phyloP scores from a whole-genome alignment of 2,888 invertebrate species.

The Nephrotoma appendiculata region DNA sequence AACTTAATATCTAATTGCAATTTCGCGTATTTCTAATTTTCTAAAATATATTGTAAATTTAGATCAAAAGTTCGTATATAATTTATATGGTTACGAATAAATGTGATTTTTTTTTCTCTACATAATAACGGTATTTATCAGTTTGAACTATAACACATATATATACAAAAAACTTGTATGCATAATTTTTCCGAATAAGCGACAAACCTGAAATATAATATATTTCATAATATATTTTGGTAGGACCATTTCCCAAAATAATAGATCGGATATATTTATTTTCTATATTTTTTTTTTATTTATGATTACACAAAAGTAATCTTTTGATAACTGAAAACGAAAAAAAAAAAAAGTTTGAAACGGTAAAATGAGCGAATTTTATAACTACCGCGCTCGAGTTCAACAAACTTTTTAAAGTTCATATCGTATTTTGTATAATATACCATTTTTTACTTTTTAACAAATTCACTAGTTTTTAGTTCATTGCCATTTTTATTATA shows the following conservation, averaged over 20 bases:
- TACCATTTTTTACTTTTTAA: background rate
- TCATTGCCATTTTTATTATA: conserved; percentile 3
- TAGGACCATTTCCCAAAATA: background rate
- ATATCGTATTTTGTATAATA: background rate
- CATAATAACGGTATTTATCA: background rate
- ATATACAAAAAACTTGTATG: background rate
- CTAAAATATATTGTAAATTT: background rate
- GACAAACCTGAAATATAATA: background rate
- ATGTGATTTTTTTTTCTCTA: background rate
- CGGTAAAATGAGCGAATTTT: conserved; percentile 5
- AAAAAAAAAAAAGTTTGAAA: background rate
- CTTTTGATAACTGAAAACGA: background rate
- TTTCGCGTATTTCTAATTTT: background rate
- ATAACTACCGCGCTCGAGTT: background rate
- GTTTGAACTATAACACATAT: background rate
- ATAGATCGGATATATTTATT: background rate
- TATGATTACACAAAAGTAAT: background rate
- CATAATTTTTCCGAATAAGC: background rate
- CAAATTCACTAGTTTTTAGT: conserved; percentile 6
- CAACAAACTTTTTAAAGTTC: conserved; percentile 4
- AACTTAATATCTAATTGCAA: background rate
- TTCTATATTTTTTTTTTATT: background rate
- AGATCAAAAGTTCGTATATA: conserved; percentile 1
- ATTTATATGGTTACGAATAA: background rate
- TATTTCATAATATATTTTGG: background rate